A percentile compares a stretch with the other conserved stretches of the same genome.
phyloP scores from a whole-genome alignment of 2,888 invertebrate species.

The Hymenopus coronatus region DNA sequence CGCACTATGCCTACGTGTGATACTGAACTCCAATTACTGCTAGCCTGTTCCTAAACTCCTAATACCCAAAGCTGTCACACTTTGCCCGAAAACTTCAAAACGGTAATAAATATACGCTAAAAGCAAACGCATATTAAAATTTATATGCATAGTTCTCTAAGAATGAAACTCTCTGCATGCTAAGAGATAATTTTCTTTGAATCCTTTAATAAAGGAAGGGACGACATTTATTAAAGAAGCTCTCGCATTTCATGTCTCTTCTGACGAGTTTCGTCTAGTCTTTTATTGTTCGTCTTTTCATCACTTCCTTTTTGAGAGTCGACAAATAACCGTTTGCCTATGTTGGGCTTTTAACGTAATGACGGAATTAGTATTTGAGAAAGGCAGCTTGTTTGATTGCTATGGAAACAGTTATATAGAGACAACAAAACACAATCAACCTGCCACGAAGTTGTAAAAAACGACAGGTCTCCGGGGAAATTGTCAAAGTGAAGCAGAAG shows the following conservation, averaged over 20 bases:
- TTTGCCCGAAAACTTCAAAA: no score
- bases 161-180: no score
- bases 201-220: background rate
- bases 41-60: no score
- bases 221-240: background rate
- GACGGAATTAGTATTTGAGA: background rate
- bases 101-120: no score
- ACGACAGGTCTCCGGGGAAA: background rate
- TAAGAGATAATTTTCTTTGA: no score
- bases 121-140: no score
- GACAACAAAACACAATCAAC: background rate
- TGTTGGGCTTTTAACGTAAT: background rate
- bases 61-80: no score
- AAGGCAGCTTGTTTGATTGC: background rate
- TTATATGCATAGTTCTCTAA: no score
- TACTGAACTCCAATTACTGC: no score
- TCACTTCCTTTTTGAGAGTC: background rate
- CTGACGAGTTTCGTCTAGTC: background rate
- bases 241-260: background rate
- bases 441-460: background rate
- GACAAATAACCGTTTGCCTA: background rate
- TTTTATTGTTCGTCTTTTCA: background rate
- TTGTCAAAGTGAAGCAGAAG: background rate
- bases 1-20: no score
- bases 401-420: background rate